phyloP scores from a whole-genome alignment of 2,113 vertebrate genomes.

The Rhinoderma darwinii region DNA sequence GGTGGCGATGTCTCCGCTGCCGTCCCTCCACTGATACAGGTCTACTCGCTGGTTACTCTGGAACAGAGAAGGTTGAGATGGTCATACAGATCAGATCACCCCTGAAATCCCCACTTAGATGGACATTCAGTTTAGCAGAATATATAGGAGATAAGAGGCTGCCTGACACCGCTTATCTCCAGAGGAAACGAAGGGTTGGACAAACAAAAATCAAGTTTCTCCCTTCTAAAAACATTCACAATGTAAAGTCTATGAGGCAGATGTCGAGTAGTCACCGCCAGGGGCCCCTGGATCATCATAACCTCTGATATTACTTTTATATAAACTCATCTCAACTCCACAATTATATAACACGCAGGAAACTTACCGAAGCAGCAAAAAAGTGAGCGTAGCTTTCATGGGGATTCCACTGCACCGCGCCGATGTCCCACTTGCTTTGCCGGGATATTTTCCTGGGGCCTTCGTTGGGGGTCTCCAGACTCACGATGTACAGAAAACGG shows the following conservation, averaged over 20 bases:
- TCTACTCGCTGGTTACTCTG: slow-evolving; percentile 97
- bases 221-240: too few relatives aligned
- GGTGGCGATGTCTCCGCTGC: slow-evolving; percentile 85
- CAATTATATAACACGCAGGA: neutral
- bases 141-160: neutral
- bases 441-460: slow-evolving; percentile 89
- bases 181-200: too few relatives aligned
- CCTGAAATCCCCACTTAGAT: neutral
- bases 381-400: slow-evolving; percentile 84
- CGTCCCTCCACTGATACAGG: slow-evolving; percentile 93
- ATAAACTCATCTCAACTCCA: neutral
- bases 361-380: slow-evolving; percentile 90
- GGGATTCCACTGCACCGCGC: slow-evolving; percentile 96
- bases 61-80: slow-evolving; percentile 52
- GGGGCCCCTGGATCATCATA: too few relatives aligned
- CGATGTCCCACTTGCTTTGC: slow-evolving; percentile 98
- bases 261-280: too few relatives aligned
- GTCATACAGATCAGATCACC: neutral
- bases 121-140: neutral
- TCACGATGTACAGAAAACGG: slow-evolving; percentile 93
- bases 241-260: too few relatives aligned
- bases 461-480: slow-evolving; percentile 87
- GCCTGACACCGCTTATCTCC: neutral
- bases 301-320: too few relatives aligned
- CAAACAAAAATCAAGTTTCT: too few relatives aligned